Base-by-base conservation (phyloP, 23 tunicate genomes). In the Halocynthia aurantium region DNA sequence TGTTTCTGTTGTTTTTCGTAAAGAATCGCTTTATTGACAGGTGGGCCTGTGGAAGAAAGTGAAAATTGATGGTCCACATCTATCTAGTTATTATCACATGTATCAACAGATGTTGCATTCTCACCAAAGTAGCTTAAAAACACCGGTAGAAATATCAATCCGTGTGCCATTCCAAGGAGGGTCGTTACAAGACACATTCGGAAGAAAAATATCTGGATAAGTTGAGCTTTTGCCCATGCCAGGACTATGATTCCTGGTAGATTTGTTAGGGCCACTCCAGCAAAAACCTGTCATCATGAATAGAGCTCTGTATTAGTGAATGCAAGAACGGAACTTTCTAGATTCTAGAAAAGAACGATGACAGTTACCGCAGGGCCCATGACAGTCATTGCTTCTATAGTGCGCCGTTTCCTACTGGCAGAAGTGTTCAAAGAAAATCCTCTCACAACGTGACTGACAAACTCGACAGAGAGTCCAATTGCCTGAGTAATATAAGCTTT, bases 311-410 rank as follows among this genome's bases (percentile, higher is more conserved):
- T 52, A 72, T 40, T 5, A 11, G 20, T 12, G 2, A 18, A 18
- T 10, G 54, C 54, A 72, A 19, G 71, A 10, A 61, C 80, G 10
- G 21, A 20, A 15, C 22, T 60, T 22, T 6, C 71, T 61, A 17
- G 31, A 55, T 18, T 13, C 15, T 58, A 58, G 17, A 58, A 57
- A 57, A 58, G 63, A 58, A 58, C 2, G 15, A 58, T 58, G 15
- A 58, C 15, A 84, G 87, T 83, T 73, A 96, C 99, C 40, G 96
- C 93, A 5, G 99, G 99, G 31, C 99, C 99, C 99, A 96, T 96
- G 6, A 88, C 80, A 6, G 71, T 72, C 99, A 96, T 89, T 9
- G 96, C 61, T 8, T 83, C 96, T 22, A 96, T 96, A 10, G 83
- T 83, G 50, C 99, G 80, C 40, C 76, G 81, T 75, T 96, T 96